phyloP scores from a whole-genome alignment of 2,888 invertebrate species.

The Leptura quadrifasciata region DNA sequence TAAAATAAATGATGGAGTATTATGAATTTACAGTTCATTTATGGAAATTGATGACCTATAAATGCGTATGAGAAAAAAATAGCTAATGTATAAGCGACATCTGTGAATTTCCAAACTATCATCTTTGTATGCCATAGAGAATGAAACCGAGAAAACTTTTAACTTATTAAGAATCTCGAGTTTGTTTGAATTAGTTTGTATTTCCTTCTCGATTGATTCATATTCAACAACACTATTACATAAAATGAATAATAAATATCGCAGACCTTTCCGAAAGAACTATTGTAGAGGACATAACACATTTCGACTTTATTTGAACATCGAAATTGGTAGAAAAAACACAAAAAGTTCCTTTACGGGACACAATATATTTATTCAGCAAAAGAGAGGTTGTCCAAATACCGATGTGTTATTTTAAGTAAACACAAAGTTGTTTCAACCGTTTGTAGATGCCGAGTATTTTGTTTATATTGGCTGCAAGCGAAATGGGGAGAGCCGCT shows the following conservation, averaged over 20 bases:
- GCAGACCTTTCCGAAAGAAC: neutral
- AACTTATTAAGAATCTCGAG: too few species aligned
- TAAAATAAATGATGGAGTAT: too few species aligned
- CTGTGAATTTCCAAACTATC: too few species aligned
- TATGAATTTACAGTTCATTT: too few species aligned
- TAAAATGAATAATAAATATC: neutral
- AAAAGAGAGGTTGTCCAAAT: conserved; percentile 2
- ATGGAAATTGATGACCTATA: too few species aligned
- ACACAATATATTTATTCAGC: conserved; percentile 6
- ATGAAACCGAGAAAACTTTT: too few species aligned
- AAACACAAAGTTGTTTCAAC: conserved; percentile 44
- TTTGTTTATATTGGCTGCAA: conserved; percentile 47
- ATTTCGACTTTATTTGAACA: neutral
- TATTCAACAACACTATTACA: neutral
- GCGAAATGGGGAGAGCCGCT: conserved; percentile 44
- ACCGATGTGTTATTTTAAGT: conserved; percentile 41
- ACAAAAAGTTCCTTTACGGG: neutral
- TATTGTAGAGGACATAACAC: neutral
- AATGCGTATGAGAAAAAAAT: too few species aligned
- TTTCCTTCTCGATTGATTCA: too few species aligned
- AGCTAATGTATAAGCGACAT: too few species aligned
- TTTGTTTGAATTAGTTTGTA: too few species aligned
- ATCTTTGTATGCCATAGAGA: too few species aligned
- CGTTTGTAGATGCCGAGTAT: conserved; percentile 47
- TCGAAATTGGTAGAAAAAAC: neutral